phyloP scores from a whole-genome alignment of 2,797 vertebrate genomes.

The Cynopterus sphinx region DNA sequence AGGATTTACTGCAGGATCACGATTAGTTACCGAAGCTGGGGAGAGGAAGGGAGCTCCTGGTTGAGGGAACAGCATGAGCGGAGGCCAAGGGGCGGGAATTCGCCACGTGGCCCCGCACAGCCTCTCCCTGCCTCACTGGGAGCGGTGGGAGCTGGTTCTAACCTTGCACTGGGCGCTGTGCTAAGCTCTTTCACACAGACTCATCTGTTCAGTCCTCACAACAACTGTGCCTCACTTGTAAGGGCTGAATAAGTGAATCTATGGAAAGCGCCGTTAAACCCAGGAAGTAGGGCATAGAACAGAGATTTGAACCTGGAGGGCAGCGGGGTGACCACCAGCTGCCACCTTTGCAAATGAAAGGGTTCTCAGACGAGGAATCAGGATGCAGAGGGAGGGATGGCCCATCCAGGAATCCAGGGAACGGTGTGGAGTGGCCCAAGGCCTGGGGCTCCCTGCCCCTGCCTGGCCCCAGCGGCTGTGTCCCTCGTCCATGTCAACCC shows the following conservation, averaged over 20 bases:
- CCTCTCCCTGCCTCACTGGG: neutral
- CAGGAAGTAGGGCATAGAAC: neutral
- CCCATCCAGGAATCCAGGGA: rapidly evolving
- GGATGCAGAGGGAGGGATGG: neutral
- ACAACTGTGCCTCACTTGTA: neutral
- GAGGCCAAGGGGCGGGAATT: neutral
- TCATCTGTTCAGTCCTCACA: neutral
- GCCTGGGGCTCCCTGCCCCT: neutral
- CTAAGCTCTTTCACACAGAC: neutral
- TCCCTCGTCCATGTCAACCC: neutral
- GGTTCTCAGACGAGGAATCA: neutral
- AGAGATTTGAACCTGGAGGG: neutral
- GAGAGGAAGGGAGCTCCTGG: neutral
- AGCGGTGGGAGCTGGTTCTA: neutral
- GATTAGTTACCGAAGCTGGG: neutral
- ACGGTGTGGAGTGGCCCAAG: neutral
- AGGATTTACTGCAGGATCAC: neutral
- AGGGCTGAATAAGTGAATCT: neutral
- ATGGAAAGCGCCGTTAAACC: neutral
- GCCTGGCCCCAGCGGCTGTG: neutral
- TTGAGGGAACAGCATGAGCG: neutral
- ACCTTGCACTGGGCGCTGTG: neutral
- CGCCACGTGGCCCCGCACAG: rapidly evolving
- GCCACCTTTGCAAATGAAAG: neutral
- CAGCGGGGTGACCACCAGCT: neutral